Evolutionary conservation across 1,140 invertebrate genomes (phyloP).

Genomic region (Sogatella furcifera): DNA sequence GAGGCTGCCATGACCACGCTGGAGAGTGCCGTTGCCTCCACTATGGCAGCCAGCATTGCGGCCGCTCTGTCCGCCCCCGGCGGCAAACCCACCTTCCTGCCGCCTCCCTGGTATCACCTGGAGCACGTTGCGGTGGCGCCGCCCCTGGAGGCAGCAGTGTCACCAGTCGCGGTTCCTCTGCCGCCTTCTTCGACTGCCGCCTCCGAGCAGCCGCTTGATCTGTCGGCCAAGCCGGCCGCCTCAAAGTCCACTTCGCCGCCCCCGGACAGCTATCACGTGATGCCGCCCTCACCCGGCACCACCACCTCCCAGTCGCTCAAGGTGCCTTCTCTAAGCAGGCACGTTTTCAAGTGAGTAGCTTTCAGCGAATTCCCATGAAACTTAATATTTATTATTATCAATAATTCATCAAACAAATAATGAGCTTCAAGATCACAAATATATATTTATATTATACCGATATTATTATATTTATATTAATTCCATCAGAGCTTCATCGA

Average conservation of each 20-base stretch:
- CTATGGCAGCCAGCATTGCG: constrained; percentile 43
- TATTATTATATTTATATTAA: too few species aligned
- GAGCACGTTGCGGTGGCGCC: not conserved
- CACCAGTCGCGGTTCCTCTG: constrained; percentile 34
- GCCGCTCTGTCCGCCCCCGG: constrained; percentile 48
- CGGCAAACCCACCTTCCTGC: constrained; percentile 29
- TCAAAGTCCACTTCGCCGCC: constrained; percentile 22
- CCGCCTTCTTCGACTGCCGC: constrained; percentile 34
- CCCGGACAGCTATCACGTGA: constrained; percentile 8
- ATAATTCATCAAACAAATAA: too few species aligned
- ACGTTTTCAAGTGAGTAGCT: constrained; percentile 53
- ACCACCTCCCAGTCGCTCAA: constrained; percentile 14
- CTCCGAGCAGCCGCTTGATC: constrained; percentile 63
- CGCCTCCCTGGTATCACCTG: constrained; percentile 16
- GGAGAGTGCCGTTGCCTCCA: constrained; percentile 33
- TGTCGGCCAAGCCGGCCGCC: constrained; percentile 52
- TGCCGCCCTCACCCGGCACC: constrained; percentile 6
- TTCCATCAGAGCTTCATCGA: too few species aligned
- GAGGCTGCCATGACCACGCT: constrained; percentile 31
- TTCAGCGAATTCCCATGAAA: too few species aligned
- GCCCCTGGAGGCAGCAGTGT: constrained; percentile 4
- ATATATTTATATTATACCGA: too few species aligned
- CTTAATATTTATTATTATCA: too few species aligned
- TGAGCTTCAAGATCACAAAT: too few species aligned
- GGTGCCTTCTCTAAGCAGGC: constrained; percentile 39